These are phyloP conservation scores for Scaptomyza caliginosa DNA, from an alignment of 2,888 invertebrate genomes.

Conservation along the genomic window DNA sequence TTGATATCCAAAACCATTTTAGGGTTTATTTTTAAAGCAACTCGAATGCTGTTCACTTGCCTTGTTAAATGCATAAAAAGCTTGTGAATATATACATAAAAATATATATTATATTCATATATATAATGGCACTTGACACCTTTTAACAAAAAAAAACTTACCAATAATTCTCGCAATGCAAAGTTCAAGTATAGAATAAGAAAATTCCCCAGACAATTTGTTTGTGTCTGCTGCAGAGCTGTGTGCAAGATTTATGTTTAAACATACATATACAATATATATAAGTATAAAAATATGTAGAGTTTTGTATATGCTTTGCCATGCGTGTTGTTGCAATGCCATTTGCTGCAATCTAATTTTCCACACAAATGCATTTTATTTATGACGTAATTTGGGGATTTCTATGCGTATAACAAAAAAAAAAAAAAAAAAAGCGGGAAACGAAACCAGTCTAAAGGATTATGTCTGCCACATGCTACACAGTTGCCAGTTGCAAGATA, in stretches of 20 bases:
- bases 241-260: constrained; percentile 61
- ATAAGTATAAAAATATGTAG: constrained; percentile 46
- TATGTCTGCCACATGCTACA: constrained; percentile 23
- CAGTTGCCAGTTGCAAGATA: constrained; percentile 1
- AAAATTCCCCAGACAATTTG: constrained; percentile 57
- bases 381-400: constrained; percentile 63
- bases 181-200: constrained; percentile 28
- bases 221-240: constrained; percentile 59
- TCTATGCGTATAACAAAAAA: constrained; percentile 30
- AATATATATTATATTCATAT: background rate
- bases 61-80: background rate
- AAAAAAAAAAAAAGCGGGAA: no score
- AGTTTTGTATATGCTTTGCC: constrained; percentile 28
- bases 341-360: constrained; percentile 63
- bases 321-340: constrained; percentile 24
- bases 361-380: constrained; percentile 74
- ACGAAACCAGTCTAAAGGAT: constrained; percentile 9
- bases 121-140: constrained; percentile 12
- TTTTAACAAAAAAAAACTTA: constrained; percentile 18
- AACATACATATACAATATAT: background rate
- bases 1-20: constrained; percentile 3
- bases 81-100: background rate
- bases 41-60: background rate
- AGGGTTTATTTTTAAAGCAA: background rate
- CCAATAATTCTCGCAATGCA: constrained; percentile 31